Evolutionary conservation across 2,113 vertebrate genomes (phyloP).

Genomic region (Carettochelys insculpta): DNA sequence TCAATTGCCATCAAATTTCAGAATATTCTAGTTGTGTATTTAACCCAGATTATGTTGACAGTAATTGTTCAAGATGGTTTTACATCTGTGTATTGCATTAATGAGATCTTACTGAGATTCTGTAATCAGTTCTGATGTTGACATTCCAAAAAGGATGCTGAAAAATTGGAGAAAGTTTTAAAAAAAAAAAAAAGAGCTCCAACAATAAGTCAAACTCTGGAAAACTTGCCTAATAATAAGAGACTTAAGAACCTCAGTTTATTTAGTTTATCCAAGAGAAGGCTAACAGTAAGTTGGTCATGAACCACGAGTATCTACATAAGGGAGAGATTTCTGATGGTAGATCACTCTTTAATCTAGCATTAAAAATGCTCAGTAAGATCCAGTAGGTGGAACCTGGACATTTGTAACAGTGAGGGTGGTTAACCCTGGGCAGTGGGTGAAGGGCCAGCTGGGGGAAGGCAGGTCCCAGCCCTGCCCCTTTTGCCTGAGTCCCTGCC

Average conservation of each 20-base stretch:
- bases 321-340: neutral
- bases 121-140: fast-evolving
- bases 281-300: fast-evolving
- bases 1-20: neutral
- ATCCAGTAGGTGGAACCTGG: neutral
- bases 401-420: neutral
- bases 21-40: neutral
- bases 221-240: neutral
- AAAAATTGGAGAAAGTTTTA: neutral
- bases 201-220: neutral
- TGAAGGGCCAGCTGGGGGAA: too few species aligned
- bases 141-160: fast-evolving
- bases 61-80: fast-evolving
- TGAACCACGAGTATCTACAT: neutral
- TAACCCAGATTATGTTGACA: neutral
- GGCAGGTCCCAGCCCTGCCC: too few species aligned
- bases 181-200: neutral
- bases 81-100: fast-evolving
- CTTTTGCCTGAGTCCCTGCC: too few species aligned
- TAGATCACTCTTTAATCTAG: neutral
- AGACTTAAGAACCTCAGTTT: neutral
- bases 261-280: neutral
- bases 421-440: too few species aligned
- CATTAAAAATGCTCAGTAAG: neutral
- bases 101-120: neutral